Evolutionary conservation across 2,888 invertebrate genomes (phyloP), one percentile per base, ranked within the genome.

Genomic region (Xanthia togata): DNA sequence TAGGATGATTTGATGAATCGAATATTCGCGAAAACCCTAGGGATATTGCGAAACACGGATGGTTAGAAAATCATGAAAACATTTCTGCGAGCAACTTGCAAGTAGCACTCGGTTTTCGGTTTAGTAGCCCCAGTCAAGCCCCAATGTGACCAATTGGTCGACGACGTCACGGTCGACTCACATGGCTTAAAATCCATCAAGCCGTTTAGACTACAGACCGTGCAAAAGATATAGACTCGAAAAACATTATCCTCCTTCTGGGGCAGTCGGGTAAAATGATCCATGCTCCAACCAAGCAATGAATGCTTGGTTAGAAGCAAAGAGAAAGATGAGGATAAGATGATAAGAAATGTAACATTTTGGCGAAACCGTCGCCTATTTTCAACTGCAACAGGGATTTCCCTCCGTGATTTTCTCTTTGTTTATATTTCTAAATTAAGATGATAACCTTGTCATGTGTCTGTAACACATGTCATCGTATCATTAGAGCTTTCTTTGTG

Each of bases 401-500:
- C n/a, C 17, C 26, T 17, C 3, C 1, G 17, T 20, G 14, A 8
- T 1, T 57, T 44, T 47, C 4, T 59, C 47, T 17, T 3, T 20
- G 20, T 47, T 31, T 23, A 50, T 6, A 2, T 12, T 9, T 57
- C 67, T 76, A 76, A 59, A 67, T 67, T 9, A 20, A 77, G 41
- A 35, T 26, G 59, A 65, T 41, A 50, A 35, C 53, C 9, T 8
- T 23, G 35, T 59, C 59, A 79, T 35, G 55, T 69, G 70, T 38
- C 55, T 38, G 8, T 1, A 26, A 2, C 65, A 59, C 47, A 78
- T 70, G 70, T 63, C 11, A 38, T 38, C 23, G 26, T 53, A 47
- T 72, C 35, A 44, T 57, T 3, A 3, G 9, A 53, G 60, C 57
- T 82, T 70, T 63, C 83, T 82, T 82, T 82, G 83, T 82, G 47